Base-by-base conservation (phyloP, 2,113 vertebrate species). In the Etia nguti region DNA sequence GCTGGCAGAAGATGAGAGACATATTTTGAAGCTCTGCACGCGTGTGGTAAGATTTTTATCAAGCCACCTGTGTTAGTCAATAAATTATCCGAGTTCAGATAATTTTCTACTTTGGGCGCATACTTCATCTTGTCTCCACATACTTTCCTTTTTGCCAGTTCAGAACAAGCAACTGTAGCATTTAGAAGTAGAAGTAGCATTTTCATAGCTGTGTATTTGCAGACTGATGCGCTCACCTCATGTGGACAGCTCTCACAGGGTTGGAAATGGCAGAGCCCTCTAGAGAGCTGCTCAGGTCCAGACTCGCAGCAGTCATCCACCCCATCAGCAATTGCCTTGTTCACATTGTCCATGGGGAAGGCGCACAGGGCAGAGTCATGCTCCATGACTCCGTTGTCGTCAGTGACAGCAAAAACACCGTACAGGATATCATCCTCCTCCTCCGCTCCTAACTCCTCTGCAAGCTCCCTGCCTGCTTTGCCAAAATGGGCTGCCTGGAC, bases 241-340 rank as follows among this genome's bases (percentile, higher is more conserved):
- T 97, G 95, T 1, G 98, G 98, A 85, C 98, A 99, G 90, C 97
- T 97, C 84, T 97, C 96, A 79, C 94, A 94, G 0, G 93, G 81
- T 94, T 98, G 98, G 94, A 98, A 99, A 91, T 98, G 97, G 81
- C 95, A 95, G 18, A 99, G 97, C 1, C 97, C 98, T 55, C 98
- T 92, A 29, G 89, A 95, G 65, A 97, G 93, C 5, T 95, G 90
- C 54, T 95, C 96, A 0, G 91, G 90, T 1, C 94, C 86, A 0
- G 93, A 80, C 41, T 93, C 89, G 1, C 98, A 99, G 91, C 99
- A 99, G 43, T 90, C 94, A 1, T 97, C 94, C 93, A 98, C 97
- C 3, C 98, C 98, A 1, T 96, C 82, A 5, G 95, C 94, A 4
- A 99, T 98, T 46, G 96, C 95, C 52, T 83, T 91, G 82, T 98